Conservation (phyloP, 2,797 vertebrate species). For the Leucoraja ocellata region DNA sequence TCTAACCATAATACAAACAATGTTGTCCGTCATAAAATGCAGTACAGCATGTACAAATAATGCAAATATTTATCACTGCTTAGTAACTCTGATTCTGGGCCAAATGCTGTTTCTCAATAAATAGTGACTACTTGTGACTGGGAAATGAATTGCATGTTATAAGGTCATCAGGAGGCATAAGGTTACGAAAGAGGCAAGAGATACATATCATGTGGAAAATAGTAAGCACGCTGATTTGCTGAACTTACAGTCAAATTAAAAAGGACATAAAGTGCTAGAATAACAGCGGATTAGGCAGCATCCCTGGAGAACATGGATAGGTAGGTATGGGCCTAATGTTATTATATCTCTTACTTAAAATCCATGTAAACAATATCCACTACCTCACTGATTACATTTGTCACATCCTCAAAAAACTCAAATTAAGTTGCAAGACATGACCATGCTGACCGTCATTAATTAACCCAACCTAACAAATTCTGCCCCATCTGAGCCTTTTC, state of each 20-base stretch:
- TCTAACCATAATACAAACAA: not conserved
- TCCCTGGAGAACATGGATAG: too few relatives aligned
- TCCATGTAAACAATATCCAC: too few relatives aligned
- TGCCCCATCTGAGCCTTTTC: too few relatives aligned
- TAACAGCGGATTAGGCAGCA: not conserved
- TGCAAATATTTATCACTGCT: not conserved
- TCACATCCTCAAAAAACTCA: too few relatives aligned
- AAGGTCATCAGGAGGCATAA: too few relatives aligned
- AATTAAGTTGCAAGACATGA: too few relatives aligned
- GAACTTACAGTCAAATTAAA: not conserved
- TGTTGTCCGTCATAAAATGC: not conserved
- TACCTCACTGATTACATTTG: too few relatives aligned
- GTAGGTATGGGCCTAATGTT: too few relatives aligned
- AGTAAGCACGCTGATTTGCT: not conserved
- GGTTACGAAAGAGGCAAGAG: not conserved
- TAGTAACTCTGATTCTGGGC: not conserved
- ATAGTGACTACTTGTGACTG: not conserved
- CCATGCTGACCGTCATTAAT: too few relatives aligned
- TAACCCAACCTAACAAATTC: too few relatives aligned
- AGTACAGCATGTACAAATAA: not conserved
- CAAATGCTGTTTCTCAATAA: not conserved
- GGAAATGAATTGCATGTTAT: not conserved
- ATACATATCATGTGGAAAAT: not conserved
- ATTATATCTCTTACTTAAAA: too few relatives aligned
- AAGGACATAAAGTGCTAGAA: not conserved